A percentile compares a stretch with the other conserved stretches of the same genome.
Evolutionary conservation across 2,797 vertebrate genomes (phyloP).

Genomic region (Avahi laniger): DNA sequence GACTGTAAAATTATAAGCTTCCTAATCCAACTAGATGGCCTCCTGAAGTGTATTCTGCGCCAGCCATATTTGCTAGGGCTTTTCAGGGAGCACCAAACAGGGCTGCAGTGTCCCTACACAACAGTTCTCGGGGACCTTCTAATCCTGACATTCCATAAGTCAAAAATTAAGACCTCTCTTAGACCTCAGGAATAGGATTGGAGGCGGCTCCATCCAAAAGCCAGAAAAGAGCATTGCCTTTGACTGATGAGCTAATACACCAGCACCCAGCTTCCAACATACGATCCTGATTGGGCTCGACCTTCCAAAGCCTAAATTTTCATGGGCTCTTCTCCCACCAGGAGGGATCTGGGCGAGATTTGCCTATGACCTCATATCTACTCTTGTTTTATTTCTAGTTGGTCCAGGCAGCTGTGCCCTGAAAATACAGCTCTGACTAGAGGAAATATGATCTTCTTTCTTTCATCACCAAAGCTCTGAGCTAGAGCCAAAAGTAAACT

Average conservation of each 20-base stretch:
- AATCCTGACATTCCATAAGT: neutral
- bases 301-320: neutral
- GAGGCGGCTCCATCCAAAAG: neutral
- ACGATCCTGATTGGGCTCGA: neutral
- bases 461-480: slow-evolving; percentile 23
- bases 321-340: neutral
- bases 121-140: neutral
- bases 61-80: neutral
- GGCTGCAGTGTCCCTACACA: neutral
- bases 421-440: slow-evolving; percentile 35
- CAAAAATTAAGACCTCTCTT: neutral
- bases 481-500: slow-evolving; percentile 40
- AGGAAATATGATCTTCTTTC: slow-evolving; percentile 35
- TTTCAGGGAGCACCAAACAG: neutral
- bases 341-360: neutral
- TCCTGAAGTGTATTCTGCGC: neutral
- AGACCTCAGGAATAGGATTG: neutral
- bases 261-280: neutral
- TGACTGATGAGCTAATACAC: neutral
- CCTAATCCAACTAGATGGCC: neutral
- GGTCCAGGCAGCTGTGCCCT: slow-evolving; percentile 22
- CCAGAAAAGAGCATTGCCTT: neutral
- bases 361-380: neutral
- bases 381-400: slow-evolving; percentile 31
- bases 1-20: neutral